Conservation (phyloP, 2,888 invertebrate species). For the Cyrtodaria siliqua region DNA sequence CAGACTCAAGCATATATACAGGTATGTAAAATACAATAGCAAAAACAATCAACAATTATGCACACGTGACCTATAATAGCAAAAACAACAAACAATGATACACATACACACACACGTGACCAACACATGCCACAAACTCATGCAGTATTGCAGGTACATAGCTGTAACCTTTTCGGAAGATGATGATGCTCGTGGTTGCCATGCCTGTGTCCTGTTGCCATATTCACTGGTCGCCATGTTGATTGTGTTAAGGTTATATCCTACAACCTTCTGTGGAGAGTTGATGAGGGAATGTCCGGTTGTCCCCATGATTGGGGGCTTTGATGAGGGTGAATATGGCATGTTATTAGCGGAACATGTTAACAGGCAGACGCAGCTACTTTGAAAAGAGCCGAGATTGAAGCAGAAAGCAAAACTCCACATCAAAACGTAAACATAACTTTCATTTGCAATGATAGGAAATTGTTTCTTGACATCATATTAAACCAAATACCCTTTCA, state of each 20-base stretch:
- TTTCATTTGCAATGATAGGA: too few species aligned
- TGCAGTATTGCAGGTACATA: background rate
- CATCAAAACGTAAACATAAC: too few species aligned
- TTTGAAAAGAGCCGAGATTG: too few species aligned
- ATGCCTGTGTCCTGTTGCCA: constrained; percentile 20
- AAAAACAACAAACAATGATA: background rate
- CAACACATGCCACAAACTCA: constrained; percentile 3
- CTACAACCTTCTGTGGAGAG: constrained; percentile 23
- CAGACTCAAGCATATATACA: too few species aligned
- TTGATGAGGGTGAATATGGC: background rate
- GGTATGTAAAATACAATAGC: too few species aligned
- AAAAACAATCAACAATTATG: too few species aligned
- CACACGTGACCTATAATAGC: too few species aligned
- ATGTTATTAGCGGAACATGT: constrained; percentile 19
- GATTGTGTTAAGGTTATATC: constrained; percentile 14
- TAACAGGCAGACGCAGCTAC: too few species aligned
- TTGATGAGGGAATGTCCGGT: constrained; percentile 5
- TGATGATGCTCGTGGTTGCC: constrained; percentile 14
- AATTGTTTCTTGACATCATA: too few species aligned
- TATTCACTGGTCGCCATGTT: constrained; percentile 18
- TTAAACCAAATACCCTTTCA: too few species aligned
- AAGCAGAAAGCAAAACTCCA: too few species aligned
- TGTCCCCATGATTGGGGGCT: constrained; percentile 4
- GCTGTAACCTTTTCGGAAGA: constrained; percentile 37
- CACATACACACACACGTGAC: too few species aligned